These are phyloP conservation scores for Bembecia ichneumoniformis DNA, from an alignment of 2,888 invertebrate genomes.

Conservation along the genomic window DNA sequence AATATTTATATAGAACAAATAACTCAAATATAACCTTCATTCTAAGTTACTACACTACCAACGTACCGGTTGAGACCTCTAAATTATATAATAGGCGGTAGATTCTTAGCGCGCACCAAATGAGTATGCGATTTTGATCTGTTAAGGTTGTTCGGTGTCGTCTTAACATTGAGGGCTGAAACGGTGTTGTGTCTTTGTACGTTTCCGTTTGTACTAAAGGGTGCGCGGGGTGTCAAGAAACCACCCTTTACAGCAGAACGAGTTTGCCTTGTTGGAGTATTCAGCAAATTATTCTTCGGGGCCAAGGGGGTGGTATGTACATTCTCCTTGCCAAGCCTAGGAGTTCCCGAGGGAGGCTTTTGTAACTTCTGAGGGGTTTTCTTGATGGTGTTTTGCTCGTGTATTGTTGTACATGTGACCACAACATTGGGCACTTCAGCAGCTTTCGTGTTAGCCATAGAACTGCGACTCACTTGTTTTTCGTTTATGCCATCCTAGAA, in stretches of 20 bases:
- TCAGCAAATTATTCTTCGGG: constrained; percentile 39
- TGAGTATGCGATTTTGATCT: constrained; percentile 57
- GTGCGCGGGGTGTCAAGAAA: constrained; percentile 56
- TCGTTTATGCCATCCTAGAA: constrained; percentile 66
- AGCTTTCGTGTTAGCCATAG: constrained; percentile 42
- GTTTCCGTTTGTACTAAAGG: constrained; percentile 47
- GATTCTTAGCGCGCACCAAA: constrained; percentile 43
- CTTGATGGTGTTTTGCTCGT: constrained; percentile 17
- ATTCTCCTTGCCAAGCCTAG: constrained; percentile 55
- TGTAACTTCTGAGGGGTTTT: constrained; percentile 43
- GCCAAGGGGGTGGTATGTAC: constrained; percentile 33
- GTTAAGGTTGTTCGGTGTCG: constrained; percentile 41
- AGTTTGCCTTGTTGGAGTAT: constrained; percentile 51
- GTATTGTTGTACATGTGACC: constrained; percentile 17
- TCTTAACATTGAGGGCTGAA: constrained; percentile 29
- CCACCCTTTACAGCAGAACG: constrained; percentile 54
- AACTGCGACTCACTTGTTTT: constrained; percentile 67
- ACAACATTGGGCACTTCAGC: constrained; percentile 26
- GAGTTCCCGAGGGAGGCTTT: constrained; percentile 33
- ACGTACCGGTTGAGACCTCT: not conserved
- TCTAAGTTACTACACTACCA: no score
- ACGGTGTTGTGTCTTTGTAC: constrained; percentile 43
- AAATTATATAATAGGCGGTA: constrained; percentile 41
- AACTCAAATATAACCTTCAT: no score
- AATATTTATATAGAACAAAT: no score